phyloP scores from a whole-genome alignment of 2,888 invertebrate genomes.

The Epinotia ramella region DNA sequence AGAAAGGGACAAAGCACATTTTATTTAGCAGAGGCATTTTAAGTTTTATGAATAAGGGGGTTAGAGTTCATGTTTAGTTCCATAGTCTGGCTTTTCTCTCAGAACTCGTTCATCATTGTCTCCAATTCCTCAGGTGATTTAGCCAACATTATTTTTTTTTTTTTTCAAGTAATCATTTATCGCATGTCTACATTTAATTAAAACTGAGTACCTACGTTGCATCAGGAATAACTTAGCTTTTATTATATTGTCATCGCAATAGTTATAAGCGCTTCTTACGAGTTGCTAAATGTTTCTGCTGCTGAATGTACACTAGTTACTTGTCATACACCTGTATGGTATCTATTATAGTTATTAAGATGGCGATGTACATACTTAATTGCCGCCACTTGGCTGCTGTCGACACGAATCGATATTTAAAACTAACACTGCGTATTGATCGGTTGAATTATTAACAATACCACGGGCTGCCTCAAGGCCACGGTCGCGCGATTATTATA shows the following conservation, averaged over 20 bases:
- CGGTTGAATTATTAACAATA: conserved; percentile 34
- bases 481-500: conserved; percentile 18
- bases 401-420: conserved; percentile 17
- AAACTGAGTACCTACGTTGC: too few relatives aligned
- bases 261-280: background rate
- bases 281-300: background rate
- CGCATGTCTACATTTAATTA: too few relatives aligned
- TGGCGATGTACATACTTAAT: background rate
- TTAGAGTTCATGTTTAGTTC: background rate
- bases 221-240: too few relatives aligned
- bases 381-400: background rate
- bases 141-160: background rate
- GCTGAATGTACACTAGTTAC: conserved; percentile 2
- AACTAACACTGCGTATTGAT: conserved; percentile 35
- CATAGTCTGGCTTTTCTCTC: background rate
- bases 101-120: background rate
- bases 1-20: too few relatives aligned
- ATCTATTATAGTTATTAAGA: background rate
- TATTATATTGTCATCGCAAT: too few relatives aligned
- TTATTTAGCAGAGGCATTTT: too few relatives aligned
- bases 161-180: too few relatives aligned
- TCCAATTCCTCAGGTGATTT: too few relatives aligned
- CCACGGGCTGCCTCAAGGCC: conserved; percentile 29
- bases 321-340: background rate
- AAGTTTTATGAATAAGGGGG: too few relatives aligned